A percentile compares a stretch with the other conserved stretches of the same genome.
Evolutionary conservation across 2,113 vertebrate species (phyloP).

Genomic region (Pica pica): DNA sequence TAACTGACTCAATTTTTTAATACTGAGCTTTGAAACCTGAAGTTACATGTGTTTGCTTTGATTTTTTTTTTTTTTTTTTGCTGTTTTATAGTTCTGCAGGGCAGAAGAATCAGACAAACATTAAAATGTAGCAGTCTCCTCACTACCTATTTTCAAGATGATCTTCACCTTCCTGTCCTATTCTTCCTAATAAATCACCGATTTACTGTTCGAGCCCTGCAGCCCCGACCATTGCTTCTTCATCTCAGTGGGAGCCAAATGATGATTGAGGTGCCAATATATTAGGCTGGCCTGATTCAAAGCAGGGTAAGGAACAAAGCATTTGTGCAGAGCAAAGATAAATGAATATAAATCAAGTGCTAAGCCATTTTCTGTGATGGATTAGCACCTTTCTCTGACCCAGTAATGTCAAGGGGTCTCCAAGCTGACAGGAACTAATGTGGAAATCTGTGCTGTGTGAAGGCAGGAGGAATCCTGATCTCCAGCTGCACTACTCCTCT

Average conservation of each 20-base stretch:
- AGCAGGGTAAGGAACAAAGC: conserved; percentile 55
- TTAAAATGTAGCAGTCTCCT: background rate
- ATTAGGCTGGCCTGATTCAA: conserved; percentile 43
- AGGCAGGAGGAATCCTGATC: background rate
- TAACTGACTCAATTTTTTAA: background rate
- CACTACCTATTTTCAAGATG: conserved; percentile 10
- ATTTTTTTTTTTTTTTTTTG: background rate
- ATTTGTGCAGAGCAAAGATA: conserved; percentile 23
- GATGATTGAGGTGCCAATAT: conserved; percentile 66
- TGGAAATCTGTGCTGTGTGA: background rate
- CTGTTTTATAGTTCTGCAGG: background rate
- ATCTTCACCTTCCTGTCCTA: conserved; percentile 13
- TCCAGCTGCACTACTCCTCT: background rate
- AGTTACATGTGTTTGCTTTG: background rate
- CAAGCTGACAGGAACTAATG: conserved; percentile 40
- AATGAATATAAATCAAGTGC: conserved; percentile 11
- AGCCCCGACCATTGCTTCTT: conserved; percentile 27
- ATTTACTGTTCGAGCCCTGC: conserved; percentile 28
- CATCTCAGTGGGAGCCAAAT: conserved; percentile 60
- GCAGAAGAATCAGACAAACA: background rate
- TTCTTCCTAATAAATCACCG: conserved; percentile 32
- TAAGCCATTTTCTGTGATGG: conserved; percentile 39
- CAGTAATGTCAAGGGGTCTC: conserved; percentile 34
- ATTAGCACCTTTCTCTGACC: conserved; percentile 57
- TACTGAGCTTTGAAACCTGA: background rate